phyloP scores from a whole-genome alignment of 2,888 invertebrate species.

The Pachydiplax longipennis region DNA sequence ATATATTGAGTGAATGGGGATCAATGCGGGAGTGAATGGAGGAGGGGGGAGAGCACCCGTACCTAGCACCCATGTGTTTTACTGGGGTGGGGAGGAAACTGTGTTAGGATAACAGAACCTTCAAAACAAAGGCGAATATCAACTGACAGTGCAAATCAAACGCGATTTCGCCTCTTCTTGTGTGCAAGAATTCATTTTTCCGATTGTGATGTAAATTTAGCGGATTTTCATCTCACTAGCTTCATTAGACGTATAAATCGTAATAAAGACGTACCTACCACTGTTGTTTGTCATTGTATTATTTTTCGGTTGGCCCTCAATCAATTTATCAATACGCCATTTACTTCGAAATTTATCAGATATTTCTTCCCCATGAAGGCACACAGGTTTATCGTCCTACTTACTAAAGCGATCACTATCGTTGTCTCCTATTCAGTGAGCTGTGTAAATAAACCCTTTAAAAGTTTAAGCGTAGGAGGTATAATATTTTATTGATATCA shows the following conservation, averaged over 20 bases:
- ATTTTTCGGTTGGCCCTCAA: neutral
- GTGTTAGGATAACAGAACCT: neutral
- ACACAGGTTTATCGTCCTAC: no score
- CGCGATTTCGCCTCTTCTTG: neutral
- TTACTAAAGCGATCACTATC: no score
- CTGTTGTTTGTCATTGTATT: neutral
- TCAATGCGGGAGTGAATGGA: neutral
- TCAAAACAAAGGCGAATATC: neutral
- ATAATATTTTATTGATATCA: no score
- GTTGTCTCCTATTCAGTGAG: no score
- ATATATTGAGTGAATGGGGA: neutral
- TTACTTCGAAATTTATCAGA: no score
- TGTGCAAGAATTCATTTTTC: neutral
- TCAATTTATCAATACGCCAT: no score
- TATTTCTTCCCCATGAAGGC: no score
- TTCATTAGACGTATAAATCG: neutral
- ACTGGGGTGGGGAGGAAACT: neutral
- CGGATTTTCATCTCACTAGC: neutral
- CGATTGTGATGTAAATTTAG: neutral
- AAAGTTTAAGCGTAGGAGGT: no score
- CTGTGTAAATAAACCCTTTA: no score
- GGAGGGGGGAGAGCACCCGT: neutral
- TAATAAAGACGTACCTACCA: neutral
- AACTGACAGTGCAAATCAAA: neutral
- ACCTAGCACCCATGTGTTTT: conserved; percentile 2